Base-by-base conservation (phyloP, 2,888 invertebrate genomes). In the Hyposoter dolosus region DNA sequence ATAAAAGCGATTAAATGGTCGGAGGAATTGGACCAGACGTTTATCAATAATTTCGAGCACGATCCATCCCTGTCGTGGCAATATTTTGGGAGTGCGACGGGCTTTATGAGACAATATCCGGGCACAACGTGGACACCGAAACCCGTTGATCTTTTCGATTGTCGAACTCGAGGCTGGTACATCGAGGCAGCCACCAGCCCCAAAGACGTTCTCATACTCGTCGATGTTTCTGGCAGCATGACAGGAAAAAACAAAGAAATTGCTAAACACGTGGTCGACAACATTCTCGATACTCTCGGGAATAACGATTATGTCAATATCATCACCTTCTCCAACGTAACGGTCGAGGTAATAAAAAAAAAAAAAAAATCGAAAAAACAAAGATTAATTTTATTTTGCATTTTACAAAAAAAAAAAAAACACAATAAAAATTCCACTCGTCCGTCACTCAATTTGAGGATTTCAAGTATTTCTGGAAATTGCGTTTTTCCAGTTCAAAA, bases 231-330 rank as follows among this genome's bases (percentile, higher is more conserved):
- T 91, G 98, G 99, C 83, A 98, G 98, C 87, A 98, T 98, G 98
- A 98, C 97, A 75, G 98, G 98, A 17, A 95, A 96, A 94, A 95
- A 97, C 90, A 96, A 98, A 91, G 98, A 98, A 94, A 99, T 99
- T 90, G 99, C 99, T 78, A 96, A 96, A 93, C 97, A 97, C 93
- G 97, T 97, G 63, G 97, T 97, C 85, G 96, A 97, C 86, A 97
- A 97, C 91, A 99, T 99, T 89, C 95, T 99, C 89, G 99, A 99
- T 91, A 99, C 99, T 0, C 96, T 99, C 60, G 98, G 98, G 74
- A 99, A 99, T 94, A 99, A 99, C 94, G 99, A 99, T 94, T 99
- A 98, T 95, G 99, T 99, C 90, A 99, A 99, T 94, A 98, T 99
- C 89, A 97, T 98, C 95, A 97, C 97, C 93, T 99, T 99, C 95